Evolutionary conservation across 1,140 invertebrate genomes (phyloP).

Genomic region (Nilaparvata lugens): DNA sequence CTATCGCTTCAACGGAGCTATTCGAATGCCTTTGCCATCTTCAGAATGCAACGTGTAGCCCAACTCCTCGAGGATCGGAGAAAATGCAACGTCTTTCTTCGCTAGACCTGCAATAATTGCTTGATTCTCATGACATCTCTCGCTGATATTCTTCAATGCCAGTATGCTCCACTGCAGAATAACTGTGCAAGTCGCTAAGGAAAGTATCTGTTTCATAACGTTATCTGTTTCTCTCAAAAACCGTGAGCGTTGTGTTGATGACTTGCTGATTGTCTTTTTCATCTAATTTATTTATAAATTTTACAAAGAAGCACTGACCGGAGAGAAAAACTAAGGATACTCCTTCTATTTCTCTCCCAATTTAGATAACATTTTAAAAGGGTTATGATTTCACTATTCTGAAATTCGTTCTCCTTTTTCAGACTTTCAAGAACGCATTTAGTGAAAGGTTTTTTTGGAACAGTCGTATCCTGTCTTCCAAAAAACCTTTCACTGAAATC

Average conservation of each 20-base stretch:
- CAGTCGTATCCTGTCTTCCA: too few relatives aligned
- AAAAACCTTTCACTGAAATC: too few relatives aligned
- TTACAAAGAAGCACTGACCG: too few relatives aligned
- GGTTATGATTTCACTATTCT: too few relatives aligned
- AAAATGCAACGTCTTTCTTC: conserved; percentile 46
- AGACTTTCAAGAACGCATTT: not conserved
- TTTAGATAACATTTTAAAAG: too few relatives aligned
- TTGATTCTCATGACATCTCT: conserved; percentile 63
- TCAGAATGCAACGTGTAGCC: conserved; percentile 37
- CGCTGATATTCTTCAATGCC: conserved; percentile 61
- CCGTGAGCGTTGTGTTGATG: too few relatives aligned
- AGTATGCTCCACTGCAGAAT: conserved; percentile 73
- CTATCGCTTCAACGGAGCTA: conserved; percentile 29
- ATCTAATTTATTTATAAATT: too few relatives aligned
- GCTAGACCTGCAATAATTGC: conserved; percentile 49
- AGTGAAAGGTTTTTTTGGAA: not conserved
- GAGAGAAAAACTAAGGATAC: too few relatives aligned
- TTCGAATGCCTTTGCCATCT: conserved; percentile 32
- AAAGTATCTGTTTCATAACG: too few relatives aligned
- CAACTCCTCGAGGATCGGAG: conserved; percentile 38
- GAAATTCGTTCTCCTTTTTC: too few relatives aligned
- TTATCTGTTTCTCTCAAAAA: too few relatives aligned
- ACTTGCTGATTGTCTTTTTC: not conserved
- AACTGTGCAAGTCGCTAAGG: conserved; percentile 38
- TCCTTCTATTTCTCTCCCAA: too few relatives aligned